Evolutionary conservation across 2,888 invertebrate genomes (phyloP).

Genomic region (Synergus gifuensis): DNA sequence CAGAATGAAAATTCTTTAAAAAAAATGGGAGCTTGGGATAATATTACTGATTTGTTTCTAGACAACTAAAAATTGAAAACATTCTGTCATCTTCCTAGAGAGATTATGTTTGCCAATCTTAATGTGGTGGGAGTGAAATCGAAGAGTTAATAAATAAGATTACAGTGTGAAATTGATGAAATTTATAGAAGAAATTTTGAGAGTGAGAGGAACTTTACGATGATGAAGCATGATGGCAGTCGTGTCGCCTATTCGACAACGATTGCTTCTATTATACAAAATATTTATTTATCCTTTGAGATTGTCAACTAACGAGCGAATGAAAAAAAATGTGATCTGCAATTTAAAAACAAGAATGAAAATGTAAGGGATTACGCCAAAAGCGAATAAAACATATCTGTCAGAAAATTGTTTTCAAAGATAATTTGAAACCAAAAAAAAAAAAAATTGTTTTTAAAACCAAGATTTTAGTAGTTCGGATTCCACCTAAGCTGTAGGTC

Average conservation of each 20-base stretch:
- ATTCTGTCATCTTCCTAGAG: neutral
- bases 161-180: neutral
- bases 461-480: too few relatives aligned
- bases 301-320: conserved; percentile 19
- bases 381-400: conserved; percentile 58
- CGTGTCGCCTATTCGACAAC: conserved; percentile 1
- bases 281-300: conserved; percentile 28
- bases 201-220: conserved; percentile 12
- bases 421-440: conserved; percentile 2
- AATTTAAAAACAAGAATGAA: conserved; percentile 22
- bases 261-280: conserved; percentile 14
- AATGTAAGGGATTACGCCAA: conserved; percentile 40
- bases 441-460: too few relatives aligned
- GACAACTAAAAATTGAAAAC: neutral
- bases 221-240: neutral
- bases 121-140: neutral
- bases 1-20: neutral
- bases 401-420: conserved; percentile 36
- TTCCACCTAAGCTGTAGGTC: too few relatives aligned
- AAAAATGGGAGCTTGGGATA: neutral
- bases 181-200: neutral
- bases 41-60: neutral
- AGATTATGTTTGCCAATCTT: neutral
- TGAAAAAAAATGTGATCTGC: conserved; percentile 23
- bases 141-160: neutral